phyloP scores from a whole-genome alignment of 2,113 vertebrate genomes.

The Sturnus vulgaris region DNA sequence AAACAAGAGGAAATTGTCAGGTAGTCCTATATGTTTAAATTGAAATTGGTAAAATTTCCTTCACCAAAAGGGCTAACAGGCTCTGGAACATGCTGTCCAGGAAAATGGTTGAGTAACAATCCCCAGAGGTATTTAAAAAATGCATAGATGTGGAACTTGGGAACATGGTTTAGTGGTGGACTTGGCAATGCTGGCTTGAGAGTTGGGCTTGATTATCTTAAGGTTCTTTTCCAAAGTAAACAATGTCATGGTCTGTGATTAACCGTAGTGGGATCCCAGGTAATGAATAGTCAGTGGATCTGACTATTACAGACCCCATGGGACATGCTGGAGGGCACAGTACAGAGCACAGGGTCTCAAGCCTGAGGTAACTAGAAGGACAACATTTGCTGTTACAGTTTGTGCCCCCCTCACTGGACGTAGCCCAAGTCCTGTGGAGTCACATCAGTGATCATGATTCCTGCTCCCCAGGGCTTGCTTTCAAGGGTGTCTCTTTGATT shows the following conservation, averaged over 20 bases:
- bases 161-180: neutral
- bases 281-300: neutral
- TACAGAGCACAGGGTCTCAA: neutral
- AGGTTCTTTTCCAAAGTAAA: neutral
- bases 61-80: neutral
- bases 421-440: neutral
- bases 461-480: neutral
- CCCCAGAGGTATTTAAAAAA: neutral
- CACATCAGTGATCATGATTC: neutral
- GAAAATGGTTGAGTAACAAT: neutral
- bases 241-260: neutral
- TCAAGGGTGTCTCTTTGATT: neutral
- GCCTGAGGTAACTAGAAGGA: neutral
- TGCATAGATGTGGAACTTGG: neutral
- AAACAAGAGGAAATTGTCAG: neutral
- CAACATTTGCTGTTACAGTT: neutral
- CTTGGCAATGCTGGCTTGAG: neutral
- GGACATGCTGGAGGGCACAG: neutral
- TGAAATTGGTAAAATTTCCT: neutral
- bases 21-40: neutral
- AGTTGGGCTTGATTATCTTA: neutral
- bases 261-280: neutral
- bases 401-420: neutral
- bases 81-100: no score
- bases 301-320: neutral